Conservation (phyloP, 2,113 vertebrate species). For the Pithys albifrons region DNA sequence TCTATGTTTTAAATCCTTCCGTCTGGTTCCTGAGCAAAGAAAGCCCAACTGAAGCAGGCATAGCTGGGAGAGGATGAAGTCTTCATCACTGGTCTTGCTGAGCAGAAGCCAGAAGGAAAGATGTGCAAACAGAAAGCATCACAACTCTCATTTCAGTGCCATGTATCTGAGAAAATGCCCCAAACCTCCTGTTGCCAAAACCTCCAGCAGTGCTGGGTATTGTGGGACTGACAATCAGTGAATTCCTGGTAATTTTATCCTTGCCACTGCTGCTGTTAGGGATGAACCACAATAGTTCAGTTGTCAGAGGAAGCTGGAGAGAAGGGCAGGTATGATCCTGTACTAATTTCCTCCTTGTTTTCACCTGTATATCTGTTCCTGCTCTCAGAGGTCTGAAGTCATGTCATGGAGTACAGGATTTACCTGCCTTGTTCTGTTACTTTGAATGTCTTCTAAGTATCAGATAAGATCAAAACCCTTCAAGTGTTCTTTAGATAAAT, state of each 20-base stretch:
- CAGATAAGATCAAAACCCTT: neutral
- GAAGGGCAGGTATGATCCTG: neutral
- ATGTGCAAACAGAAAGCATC: neutral
- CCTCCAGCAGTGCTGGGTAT: neutral
- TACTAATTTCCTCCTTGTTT: neutral
- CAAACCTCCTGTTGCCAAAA: neutral
- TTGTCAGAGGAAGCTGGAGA: neutral
- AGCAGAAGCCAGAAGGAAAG: neutral
- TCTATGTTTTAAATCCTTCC: neutral
- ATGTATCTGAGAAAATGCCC: neutral
- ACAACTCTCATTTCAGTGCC: neutral
- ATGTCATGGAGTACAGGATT: neutral
- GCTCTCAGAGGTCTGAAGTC: neutral
- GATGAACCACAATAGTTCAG: neutral
- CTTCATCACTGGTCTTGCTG: neutral
- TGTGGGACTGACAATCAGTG: neutral
- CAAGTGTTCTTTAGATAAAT: slow-evolving; percentile 13
- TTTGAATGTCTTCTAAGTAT: neutral
- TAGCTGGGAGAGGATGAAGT: neutral
- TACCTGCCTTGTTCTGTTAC: neutral
- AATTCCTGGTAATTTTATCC: neutral
- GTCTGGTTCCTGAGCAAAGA: neutral
- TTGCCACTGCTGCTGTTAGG: neutral
- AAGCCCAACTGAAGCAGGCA: neutral
- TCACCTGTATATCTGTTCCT: neutral